Conservation (phyloP, 2,888 invertebrate genomes). For the Yponomeuta plumbellus region DNA sequence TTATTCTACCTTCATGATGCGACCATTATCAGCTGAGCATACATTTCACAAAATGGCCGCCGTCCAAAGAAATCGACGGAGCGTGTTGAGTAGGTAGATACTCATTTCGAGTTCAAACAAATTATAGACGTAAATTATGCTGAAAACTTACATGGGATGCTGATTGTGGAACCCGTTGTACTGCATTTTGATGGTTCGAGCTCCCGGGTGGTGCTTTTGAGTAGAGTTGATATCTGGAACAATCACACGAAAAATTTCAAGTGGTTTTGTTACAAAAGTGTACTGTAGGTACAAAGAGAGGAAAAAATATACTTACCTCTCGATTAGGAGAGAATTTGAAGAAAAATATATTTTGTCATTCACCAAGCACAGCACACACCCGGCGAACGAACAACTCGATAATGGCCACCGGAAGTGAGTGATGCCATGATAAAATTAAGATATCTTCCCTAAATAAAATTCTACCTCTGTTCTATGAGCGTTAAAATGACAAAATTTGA, state of each 20-base stretch:
- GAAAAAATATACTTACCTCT: constrained; percentile 54
- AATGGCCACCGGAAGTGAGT: constrained; percentile 54
- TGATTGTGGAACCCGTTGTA: constrained; percentile 73
- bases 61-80: constrained; percentile 23
- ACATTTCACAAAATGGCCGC: constrained; percentile 74
- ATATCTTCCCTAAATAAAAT: neutral
- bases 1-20: constrained; percentile 2
- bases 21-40: constrained; percentile 49
- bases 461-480: neutral
- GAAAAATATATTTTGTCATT: constrained; percentile 54
- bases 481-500: neutral
- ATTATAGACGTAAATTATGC: neutral
- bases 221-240: constrained; percentile 64
- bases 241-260: constrained; percentile 22
- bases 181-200: constrained; percentile 57
- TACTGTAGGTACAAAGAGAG: neutral
- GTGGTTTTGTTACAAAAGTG: neutral
- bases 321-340: constrained; percentile 66
- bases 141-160: constrained; percentile 64
- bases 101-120: neutral
- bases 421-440: constrained; percentile 9
- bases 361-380: constrained; percentile 61
- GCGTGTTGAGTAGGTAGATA: neutral
- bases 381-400: constrained; percentile 80
- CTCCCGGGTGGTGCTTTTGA: constrained; percentile 50